phyloP scores from a whole-genome alignment of 2,797 vertebrate genomes.

The Sparus aurata region DNA sequence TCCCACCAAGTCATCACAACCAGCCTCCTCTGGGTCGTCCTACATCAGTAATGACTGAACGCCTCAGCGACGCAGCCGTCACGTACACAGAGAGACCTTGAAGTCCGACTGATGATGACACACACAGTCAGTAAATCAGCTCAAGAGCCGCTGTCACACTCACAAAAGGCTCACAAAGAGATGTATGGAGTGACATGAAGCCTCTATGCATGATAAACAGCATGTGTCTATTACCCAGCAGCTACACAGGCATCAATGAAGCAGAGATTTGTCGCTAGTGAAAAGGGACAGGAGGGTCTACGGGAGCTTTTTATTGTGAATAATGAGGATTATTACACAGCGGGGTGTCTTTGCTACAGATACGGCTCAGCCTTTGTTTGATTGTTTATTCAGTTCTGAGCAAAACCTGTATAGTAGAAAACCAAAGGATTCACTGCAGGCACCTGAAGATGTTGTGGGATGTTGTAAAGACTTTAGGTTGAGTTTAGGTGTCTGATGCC shows the following conservation, averaged over 20 bases:
- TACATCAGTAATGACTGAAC: conserved; percentile 47
- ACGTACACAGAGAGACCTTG: conserved; percentile 53
- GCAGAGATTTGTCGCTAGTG: conserved; percentile 31
- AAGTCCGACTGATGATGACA: conserved; percentile 41
- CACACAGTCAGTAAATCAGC: conserved; percentile 49
- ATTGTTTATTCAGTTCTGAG: neutral
- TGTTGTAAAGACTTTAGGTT: neutral
- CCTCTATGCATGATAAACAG: conserved; percentile 38
- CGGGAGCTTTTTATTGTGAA: neutral
- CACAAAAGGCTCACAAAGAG: conserved; percentile 24
- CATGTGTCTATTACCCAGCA: neutral
- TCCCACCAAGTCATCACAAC: conserved; percentile 29
- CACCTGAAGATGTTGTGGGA: neutral
- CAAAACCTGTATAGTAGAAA: neutral
- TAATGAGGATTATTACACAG: conserved; percentile 19
- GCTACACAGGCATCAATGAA: conserved; percentile 21
- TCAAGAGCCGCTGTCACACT: conserved; percentile 33
- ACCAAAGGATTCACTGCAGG: neutral
- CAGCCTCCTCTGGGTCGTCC: conserved; percentile 30
- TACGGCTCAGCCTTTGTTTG: neutral
- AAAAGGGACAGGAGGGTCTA: conserved; percentile 1
- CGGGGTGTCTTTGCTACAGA: conserved; percentile 1
- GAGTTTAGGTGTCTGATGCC: neutral
- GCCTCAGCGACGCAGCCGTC: conserved; percentile 30
- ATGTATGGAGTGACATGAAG: conserved; percentile 29